Percentiles rank a stretch among this genome's conserved stretches.
Conservation (phyloP, 2,797 vertebrate species). For the Oreochromis mossambicus region DNA sequence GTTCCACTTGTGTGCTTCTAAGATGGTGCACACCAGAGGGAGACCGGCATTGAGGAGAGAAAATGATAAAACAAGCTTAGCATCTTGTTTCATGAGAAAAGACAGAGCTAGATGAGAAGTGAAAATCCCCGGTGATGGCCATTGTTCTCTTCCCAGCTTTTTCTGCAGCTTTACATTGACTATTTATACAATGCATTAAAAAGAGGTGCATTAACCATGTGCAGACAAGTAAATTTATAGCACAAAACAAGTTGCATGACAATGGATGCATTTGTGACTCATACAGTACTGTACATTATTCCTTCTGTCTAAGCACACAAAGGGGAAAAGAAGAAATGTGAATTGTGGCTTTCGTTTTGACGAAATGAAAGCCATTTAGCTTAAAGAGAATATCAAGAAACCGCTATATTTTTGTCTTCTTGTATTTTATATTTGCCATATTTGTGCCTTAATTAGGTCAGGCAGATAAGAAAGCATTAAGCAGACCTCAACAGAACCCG, state of each 20-base stretch:
- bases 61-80: slow-evolving; percentile 43
- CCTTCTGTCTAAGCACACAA: neutral
- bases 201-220: neutral
- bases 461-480: neutral
- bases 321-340: slow-evolving; percentile 38
- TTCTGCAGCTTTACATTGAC: neutral
- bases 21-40: slow-evolving; percentile 49
- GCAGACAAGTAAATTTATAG: neutral
- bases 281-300: neutral
- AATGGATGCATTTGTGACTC: neutral
- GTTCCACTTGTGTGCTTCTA: slow-evolving; percentile 56
- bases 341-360: slow-evolving; percentile 63
- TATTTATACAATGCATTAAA: neutral
- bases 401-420: neutral
- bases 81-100: slow-evolving; percentile 35
- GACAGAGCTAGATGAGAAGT: neutral
- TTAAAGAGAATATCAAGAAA: neutral
- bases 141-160: neutral
- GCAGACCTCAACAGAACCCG: neutral
- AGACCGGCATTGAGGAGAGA: slow-evolving; percentile 32
- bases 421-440: neutral
- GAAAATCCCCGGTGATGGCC: neutral
- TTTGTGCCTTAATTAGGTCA: neutral
- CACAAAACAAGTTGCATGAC: neutral
- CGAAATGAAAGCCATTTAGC: neutral